Evolutionary conservation across 1,140 invertebrate genomes (phyloP), one percentile per base, ranked within the genome.

Genomic region (Battus philenor): DNA sequence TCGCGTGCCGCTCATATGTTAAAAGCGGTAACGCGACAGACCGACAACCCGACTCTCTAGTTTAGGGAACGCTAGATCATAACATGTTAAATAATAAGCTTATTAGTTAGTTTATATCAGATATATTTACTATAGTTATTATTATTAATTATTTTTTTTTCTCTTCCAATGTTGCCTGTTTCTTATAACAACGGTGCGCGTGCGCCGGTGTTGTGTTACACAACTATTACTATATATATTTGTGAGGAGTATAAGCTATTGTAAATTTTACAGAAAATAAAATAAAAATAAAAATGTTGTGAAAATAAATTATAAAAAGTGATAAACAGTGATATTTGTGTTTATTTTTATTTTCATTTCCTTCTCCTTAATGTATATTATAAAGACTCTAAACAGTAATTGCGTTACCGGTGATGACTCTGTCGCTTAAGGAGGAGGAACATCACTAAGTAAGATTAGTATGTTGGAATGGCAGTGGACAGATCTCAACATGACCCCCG

Each of bases 201-300:
- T 15, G 58, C 68, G 67, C 54, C 52, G 63, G 71, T 81, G 72
- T 79, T 79, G 54, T 71, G 68, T 68, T 71, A 76, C 63, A 68
- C 68, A 67, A 72, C 54, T 10, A 67, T 69, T 68, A 68, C 56
- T 71, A 72, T 83, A 79, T n/a, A n/a, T 80, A 80, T 85, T 85
- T 85, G 81, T 85, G 81, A 85, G 69, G 71, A 82, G 75, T 83
- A 79, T 81, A 85, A 83, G 80, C 76, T 82, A 85, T 81, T 81
- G 81, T 85, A 85, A 85, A 85, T 85, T 85, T 85, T 85, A 83
- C 81, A 85, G 78, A 85, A 85, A 83, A 82, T 65, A 78, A 81
- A 79, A 77, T 77, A 80, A 85, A 81, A 38, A 24, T n/a, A 26
- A 71, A 82, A 82, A 85, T 81, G 80, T 84, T 84, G 78, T 81